Percentiles rank a stretch among this genome's conserved stretches.
phyloP scores from a whole-genome alignment of 2,888 invertebrate genomes.

The Drosophila buzzatii region DNA sequence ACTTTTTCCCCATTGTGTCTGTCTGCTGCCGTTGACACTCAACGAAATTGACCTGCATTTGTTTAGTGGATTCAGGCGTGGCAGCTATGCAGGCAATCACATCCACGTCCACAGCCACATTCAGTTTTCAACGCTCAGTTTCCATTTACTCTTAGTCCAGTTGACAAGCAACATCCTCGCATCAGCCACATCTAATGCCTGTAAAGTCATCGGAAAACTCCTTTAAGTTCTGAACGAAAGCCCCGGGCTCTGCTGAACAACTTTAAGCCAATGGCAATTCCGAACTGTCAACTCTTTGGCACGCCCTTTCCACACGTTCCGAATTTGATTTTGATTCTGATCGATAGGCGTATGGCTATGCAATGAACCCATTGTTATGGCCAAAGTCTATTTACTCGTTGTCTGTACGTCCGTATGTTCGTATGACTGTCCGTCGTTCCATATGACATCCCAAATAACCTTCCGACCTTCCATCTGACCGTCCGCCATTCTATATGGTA shows the following conservation, averaged over 20 bases:
- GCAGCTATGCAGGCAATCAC: conserved; percentile 6
- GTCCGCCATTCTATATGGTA: no score
- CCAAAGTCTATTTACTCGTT: no score
- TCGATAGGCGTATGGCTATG: not conserved
- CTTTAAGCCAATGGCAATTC: not conserved
- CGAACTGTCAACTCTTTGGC: not conserved
- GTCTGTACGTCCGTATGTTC: no score
- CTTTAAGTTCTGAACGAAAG: not conserved
- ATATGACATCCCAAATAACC: no score
- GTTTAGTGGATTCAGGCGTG: conserved; percentile 27
- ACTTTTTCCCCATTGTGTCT: conserved; percentile 41
- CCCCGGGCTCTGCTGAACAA: not conserved
- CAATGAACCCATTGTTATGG: not conserved
- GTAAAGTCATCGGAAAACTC: not conserved
- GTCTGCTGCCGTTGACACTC: conserved; percentile 23
- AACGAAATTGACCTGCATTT: conserved; percentile 64
- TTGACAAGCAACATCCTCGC: no score
- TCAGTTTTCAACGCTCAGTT: not conserved
- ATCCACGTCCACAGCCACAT: not conserved
- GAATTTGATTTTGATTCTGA: no score
- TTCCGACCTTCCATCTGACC: no score
- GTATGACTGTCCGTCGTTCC: no score
- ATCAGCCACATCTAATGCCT: not conserved
- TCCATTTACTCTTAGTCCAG: not conserved
- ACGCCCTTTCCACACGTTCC: not conserved